Base-by-base conservation (phyloP, 2,113 vertebrate genomes). In the Pachypanchax playfairii region DNA sequence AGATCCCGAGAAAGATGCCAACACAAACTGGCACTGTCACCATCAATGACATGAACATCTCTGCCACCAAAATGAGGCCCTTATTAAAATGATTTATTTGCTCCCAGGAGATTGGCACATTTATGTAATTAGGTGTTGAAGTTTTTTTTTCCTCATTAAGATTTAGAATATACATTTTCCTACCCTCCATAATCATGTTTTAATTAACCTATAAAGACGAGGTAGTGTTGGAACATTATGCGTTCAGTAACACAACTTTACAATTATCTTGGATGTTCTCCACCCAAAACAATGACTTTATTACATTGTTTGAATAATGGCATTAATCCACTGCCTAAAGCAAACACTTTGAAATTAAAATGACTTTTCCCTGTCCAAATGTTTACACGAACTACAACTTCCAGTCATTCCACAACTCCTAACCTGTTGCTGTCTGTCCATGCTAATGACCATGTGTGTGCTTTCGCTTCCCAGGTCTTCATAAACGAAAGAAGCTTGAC, bases 1-100 rank as follows among this genome's bases (percentile, higher is more conserved):
- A 72, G 66, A 64, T 43, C 43, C 55, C 43, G 67, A 75, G 79
- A 65, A 51, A 58, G 14, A 48, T 51, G 82, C 78, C 85, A 80
- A 79, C 57, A 39, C 65, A 88, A 77, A 74, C 75, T 89, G 82
- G 66, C 79, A 73, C 57, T 69, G 71, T 82, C 87, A 89, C 72
- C 71, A 70, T 80, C 77, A 71, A 60, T 80, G 75, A 85, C 72
- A 73, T 57, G 65, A 66, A 70, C 42, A 67, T 77, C 57, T 65
- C 70, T 79, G 75, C 56, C 69, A 64, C 73, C 38, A 65, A 39
- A 18, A 54, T 77, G 51, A 63, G 21, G 3, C 12, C 69, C 53
- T 62, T 41, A 35, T 70, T 77, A 65, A 62, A 64, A 53, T 29
- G 47, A 56, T 52, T 58, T 68, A 38, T 75, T 61, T 68, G 33